Conservation (phyloP, 1,140 invertebrate genomes). For the Pachyrhynchus sulphureomaculatus region DNA sequence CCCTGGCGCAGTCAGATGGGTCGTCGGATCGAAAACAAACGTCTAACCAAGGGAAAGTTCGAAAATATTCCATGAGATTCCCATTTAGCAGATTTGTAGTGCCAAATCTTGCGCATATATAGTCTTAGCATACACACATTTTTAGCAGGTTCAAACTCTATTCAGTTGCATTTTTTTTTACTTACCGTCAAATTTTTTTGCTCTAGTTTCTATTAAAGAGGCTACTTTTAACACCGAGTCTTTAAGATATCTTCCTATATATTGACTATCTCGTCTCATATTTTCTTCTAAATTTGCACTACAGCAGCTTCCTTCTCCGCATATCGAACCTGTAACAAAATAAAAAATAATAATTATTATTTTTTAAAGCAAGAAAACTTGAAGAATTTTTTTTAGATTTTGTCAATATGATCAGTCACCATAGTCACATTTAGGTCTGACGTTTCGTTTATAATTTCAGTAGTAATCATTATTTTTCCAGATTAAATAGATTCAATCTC, state of each 20-base stretch:
- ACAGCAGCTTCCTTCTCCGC: slow-evolving; percentile 46
- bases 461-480: too few relatives aligned
- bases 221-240: slow-evolving; percentile 53
- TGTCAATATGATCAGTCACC: not conserved
- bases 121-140: too few relatives aligned
- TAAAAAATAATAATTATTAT: not conserved
- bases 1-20: too few relatives aligned
- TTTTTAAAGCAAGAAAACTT: not conserved
- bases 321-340: slow-evolving; percentile 45
- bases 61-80: too few relatives aligned
- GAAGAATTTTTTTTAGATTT: not conserved
- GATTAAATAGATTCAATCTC: too few relatives aligned
- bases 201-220: slow-evolving; percentile 52
- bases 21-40: too few relatives aligned
- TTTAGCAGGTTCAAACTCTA: too few relatives aligned
- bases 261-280: slow-evolving; percentile 34
- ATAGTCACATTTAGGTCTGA: not conserved
- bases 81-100: too few relatives aligned
- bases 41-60: too few relatives aligned
- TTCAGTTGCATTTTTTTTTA: too few relatives aligned
- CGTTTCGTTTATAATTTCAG: not conserved
- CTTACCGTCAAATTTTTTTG: slow-evolving; percentile 57
- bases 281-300: slow-evolving; percentile 36
- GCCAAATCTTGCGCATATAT: too few relatives aligned
- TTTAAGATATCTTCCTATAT: slow-evolving; percentile 47